Evolutionary conservation across 2,797 vertebrate species (phyloP).

Genomic region (Pipistrellus pipistrellus): DNA sequence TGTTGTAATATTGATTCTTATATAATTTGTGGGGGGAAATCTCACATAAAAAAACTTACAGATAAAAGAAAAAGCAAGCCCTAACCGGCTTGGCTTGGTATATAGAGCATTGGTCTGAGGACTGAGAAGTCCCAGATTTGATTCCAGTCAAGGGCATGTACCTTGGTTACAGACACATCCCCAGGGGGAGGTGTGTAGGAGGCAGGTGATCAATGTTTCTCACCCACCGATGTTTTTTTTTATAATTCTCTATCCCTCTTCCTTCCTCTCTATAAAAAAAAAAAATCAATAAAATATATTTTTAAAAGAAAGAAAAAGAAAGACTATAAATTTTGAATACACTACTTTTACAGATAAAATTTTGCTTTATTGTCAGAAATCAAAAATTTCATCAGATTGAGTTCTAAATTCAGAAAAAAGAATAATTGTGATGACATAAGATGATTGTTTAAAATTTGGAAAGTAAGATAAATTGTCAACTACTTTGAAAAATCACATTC

Average conservation of each 20-base stretch:
- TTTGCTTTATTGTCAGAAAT: conserved; percentile 30
- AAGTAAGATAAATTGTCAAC: not conserved
- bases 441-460: not conserved
- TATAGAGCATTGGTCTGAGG: accelerated
- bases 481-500: conserved; percentile 21
- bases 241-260: no score
- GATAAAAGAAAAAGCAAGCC: not conserved
- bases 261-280: no score
- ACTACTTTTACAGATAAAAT: not conserved
- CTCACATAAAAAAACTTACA: not conserved
- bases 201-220: no score
- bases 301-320: not conserved
- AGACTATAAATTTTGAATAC: not conserved
- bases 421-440: not conserved
- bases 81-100: no score
- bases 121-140: no score
- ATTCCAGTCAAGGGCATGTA: no score
- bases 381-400: not conserved
- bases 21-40: not conserved
- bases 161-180: no score
- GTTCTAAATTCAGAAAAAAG: not conserved
- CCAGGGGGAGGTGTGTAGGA: no score
- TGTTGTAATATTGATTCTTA: conserved; percentile 4
- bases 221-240: no score
- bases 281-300: no score